Evolutionary conservation across 2,113 vertebrate genomes (phyloP).

Genomic region (Bufo bufo): DNA sequence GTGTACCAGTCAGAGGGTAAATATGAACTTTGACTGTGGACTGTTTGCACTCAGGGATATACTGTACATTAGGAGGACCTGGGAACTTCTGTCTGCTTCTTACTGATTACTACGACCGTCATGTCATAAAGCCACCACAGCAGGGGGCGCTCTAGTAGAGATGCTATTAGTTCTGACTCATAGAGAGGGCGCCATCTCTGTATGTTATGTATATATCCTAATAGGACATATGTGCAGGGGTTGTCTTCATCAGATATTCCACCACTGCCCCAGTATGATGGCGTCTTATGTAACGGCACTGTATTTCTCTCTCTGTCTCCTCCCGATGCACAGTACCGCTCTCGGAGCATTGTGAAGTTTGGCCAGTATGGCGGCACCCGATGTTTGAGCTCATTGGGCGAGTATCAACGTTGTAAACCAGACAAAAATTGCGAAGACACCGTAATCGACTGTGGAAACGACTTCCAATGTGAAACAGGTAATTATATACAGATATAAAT

Average conservation of each 20-base stretch:
- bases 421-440: conserved; percentile 59
- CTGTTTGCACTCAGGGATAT: neutral
- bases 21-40: neutral
- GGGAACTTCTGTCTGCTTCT: no score
- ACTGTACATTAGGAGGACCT: neutral
- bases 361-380: conserved; percentile 80
- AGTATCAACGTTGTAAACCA: conserved; percentile 68
- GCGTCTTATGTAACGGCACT: neutral
- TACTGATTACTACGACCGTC: no score
- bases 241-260: no score
- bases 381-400: conserved; percentile 75
- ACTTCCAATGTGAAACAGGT: conserved; percentile 84
- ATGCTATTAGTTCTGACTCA: no score
- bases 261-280: no score
- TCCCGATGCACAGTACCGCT: conserved; percentile 73
- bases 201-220: no score
- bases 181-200: no score
- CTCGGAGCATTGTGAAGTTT: conserved; percentile 74
- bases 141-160: no score
- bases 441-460: conserved; percentile 60
- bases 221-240: no score
- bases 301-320: neutral
- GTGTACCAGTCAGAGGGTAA: conserved; percentile 79
- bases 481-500: neutral
- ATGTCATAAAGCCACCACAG: no score